These are phyloP conservation scores for Mormyrus lacerda DNA, from an alignment of 2,113 vertebrate species.

Conservation along the genomic window DNA sequence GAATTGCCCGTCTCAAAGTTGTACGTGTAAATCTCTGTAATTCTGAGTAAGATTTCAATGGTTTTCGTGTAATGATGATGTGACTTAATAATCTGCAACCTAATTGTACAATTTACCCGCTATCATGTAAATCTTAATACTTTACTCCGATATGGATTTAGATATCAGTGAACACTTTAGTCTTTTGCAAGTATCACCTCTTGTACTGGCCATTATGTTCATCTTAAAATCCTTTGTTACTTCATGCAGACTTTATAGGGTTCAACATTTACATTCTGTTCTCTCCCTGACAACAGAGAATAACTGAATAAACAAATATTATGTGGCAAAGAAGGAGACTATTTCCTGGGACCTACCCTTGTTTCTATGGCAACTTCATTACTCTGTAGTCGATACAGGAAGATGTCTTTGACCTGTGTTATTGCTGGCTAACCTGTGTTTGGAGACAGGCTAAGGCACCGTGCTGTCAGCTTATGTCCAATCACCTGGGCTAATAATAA, in stretches of 20 bases:
- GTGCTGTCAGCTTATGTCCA: conserved; percentile 21
- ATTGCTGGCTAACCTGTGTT: conserved; percentile 26
- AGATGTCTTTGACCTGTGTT: conserved; percentile 28
- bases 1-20: neutral
- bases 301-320: conserved; percentile 17
- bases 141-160: neutral
- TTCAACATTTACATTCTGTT: conserved; percentile 5
- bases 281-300: neutral
- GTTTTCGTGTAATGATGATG: neutral
- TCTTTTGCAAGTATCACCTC: neutral
- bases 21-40: neutral
- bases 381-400: conserved; percentile 20
- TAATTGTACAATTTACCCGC: neutral
- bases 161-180: neutral
- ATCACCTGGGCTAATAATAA: conserved; percentile 21
- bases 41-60: neutral
- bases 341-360: conserved; percentile 13
- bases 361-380: conserved; percentile 23
- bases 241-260: neutral
- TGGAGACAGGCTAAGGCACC: conserved; percentile 8
- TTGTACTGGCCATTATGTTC: neutral
- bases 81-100: neutral
- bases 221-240: neutral
- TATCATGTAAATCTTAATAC: neutral
- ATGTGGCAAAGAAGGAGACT: conserved; percentile 15